Conservation (phyloP, 92 coral and sea anemone species). For the Epizoanthus scotinus region DNA sequence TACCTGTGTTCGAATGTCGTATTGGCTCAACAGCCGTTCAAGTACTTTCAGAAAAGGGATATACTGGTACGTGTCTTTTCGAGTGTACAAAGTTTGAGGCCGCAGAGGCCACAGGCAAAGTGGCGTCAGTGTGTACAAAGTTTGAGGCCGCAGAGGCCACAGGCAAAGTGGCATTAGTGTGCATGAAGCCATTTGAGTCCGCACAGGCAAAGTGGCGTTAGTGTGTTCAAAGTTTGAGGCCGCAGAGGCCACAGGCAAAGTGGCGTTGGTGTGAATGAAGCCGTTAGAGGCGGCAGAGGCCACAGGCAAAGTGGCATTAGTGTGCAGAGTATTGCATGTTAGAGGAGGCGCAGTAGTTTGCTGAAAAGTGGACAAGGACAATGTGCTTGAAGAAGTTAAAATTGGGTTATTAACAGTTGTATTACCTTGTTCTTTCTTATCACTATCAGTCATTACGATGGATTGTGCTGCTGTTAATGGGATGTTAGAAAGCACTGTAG, state of each 20-base stretch:
- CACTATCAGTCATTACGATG: slow-evolving; percentile 1
- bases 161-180: no score
- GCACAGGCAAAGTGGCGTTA: no score
- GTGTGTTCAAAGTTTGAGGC: no score
- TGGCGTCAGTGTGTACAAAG: no score
- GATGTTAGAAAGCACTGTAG: slow-evolving; percentile 20
- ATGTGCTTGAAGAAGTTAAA: slow-evolving; percentile 21
- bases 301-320: no score
- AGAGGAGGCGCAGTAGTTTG: slow-evolving; percentile 9
- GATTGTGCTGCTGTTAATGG: slow-evolving; percentile 14
- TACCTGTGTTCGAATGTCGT: slow-evolving; percentile 63
- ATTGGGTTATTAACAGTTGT: slow-evolving; percentile 9
- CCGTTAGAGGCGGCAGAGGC: no score
- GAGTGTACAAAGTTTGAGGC: no score
- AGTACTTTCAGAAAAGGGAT: slow-evolving; percentile 62
- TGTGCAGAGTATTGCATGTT: slow-evolving; percentile 4
- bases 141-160: no score
- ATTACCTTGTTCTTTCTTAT: slow-evolving; percentile 15
- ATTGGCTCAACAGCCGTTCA: slow-evolving; percentile 61
- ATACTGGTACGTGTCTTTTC: slow-evolving; percentile 37
- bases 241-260: no score
- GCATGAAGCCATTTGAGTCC: no score
- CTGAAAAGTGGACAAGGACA: background rate
- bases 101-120: no score
- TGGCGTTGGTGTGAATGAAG: no score